A percentile compares a stretch with the other conserved stretches of the same genome.
Evolutionary conservation across 2,888 invertebrate genomes (phyloP).

Genomic region (Campoplex capitator): DNA sequence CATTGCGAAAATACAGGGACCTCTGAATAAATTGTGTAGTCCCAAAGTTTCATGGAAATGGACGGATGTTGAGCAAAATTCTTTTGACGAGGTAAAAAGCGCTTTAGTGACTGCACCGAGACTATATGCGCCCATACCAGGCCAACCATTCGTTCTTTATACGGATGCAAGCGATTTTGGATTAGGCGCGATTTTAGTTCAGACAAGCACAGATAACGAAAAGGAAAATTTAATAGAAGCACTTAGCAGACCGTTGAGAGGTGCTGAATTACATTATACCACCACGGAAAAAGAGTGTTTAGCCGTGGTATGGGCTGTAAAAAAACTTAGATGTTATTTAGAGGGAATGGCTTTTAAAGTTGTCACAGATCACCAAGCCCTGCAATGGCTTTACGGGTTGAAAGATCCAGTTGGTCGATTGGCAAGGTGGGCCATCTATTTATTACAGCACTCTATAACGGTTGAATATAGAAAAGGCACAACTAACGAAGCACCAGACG

Average conservation of each 20-base stretch:
- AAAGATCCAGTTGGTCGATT: constrained; percentile 62
- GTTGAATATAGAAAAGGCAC: constrained; percentile 47
- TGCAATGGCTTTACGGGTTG: constrained; percentile 66
- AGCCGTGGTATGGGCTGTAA: constrained; percentile 42
- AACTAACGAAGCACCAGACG: constrained; percentile 53
- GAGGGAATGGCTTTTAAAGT: constrained; percentile 54
- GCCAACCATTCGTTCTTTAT: constrained; percentile 18
- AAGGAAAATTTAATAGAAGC: constrained; percentile 12
- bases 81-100: constrained; percentile 47
- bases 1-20: constrained; percentile 54
- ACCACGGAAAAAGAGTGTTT: constrained; percentile 4
- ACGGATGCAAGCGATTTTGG: constrained; percentile 14
- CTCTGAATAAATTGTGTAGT: constrained; percentile 51
- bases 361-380: constrained; percentile 63
- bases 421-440: too few relatives aligned
- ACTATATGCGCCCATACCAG: constrained; percentile 37
- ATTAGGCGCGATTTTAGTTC: not conserved
- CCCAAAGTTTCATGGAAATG: constrained; percentile 55
- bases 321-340: not conserved
- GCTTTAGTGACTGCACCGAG: constrained; percentile 41
- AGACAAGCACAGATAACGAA: not conserved
- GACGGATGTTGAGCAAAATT: constrained; percentile 55
- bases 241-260: constrained; percentile 1
- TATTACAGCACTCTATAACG: constrained; percentile 48
- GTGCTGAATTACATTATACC: not conserved